Conservation (phyloP, 2,888 invertebrate genomes). For the Heliconius cydno region DNA sequence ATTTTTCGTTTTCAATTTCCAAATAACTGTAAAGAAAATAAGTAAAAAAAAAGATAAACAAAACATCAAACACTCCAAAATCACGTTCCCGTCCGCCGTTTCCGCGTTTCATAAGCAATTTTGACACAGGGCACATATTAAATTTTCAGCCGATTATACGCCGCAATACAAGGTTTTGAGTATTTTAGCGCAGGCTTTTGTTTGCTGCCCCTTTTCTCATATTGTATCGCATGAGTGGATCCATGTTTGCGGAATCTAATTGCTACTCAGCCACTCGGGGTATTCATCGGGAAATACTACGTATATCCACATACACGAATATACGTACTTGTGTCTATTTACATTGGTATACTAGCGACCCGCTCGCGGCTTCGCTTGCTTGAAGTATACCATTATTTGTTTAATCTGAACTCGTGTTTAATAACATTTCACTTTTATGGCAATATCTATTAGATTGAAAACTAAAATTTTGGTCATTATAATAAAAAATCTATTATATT, state of each 20-base stretch:
- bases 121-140: slow-evolving; percentile 45
- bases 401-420: too few relatives aligned
- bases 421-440: too few relatives aligned
- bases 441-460: too few relatives aligned
- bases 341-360: not conserved
- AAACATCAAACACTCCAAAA: slow-evolving; percentile 24
- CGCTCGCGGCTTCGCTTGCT: too few relatives aligned
- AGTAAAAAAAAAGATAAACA: slow-evolving; percentile 7
- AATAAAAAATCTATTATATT: too few relatives aligned
- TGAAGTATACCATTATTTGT: too few relatives aligned
- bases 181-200: slow-evolving; percentile 61
- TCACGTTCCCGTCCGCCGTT: slow-evolving; percentile 19
- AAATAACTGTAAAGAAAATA: slow-evolving; percentile 9
- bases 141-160: slow-evolving; percentile 49
- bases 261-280: slow-evolving; percentile 79
- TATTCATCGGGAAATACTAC: slow-evolving; percentile 75
- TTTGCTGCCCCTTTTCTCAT: slow-evolving; percentile 75
- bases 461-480: too few relatives aligned
- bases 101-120: slow-evolving; percentile 40
- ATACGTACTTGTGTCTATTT: not conserved
- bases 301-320: slow-evolving; percentile 17
- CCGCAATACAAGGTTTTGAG: slow-evolving; percentile 47
- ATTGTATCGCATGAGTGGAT: slow-evolving; percentile 77
- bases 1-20: not conserved
- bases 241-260: slow-evolving; percentile 78